Evolutionary conservation across 2,888 invertebrate genomes (phyloP).

Genomic region (Abrostola triplasia): DNA sequence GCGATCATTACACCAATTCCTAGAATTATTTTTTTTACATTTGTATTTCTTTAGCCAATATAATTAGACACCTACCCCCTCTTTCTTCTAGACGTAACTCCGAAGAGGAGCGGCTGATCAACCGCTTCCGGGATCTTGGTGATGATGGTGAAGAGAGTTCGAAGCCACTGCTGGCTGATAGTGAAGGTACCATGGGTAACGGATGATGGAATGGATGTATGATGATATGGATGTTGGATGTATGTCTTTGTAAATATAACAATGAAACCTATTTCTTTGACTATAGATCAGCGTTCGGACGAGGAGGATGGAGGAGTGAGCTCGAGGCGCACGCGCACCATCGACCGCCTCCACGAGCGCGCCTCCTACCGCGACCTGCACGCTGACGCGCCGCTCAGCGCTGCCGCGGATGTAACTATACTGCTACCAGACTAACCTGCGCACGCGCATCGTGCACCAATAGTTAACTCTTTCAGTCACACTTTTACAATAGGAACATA

Average conservation of each 20-base stretch:
- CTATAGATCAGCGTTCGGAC: conserved; percentile 78
- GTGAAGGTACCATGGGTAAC: conserved; percentile 74
- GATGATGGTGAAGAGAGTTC: conserved; percentile 82
- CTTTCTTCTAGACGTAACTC: conserved; percentile 72
- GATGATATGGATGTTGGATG: background rate
- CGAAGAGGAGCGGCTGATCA: conserved; percentile 72
- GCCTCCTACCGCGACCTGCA: conserved; percentile 75
- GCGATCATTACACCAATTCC: too few species aligned
- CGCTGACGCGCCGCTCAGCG: conserved; percentile 66
- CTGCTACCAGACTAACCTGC: conserved; percentile 16
- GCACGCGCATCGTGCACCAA: too few species aligned
- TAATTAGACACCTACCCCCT: too few species aligned
- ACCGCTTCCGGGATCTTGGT: conserved; percentile 71
- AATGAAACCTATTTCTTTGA: background rate
- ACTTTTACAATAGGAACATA: too few species aligned
- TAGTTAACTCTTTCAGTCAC: too few species aligned
- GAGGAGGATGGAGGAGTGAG: conserved; percentile 74
- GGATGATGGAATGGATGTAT: too few species aligned
- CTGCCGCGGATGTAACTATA: conserved; percentile 60
- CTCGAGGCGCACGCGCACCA: conserved; percentile 71
- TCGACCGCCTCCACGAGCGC: conserved; percentile 78
- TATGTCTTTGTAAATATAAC: background rate
- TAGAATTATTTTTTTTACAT: too few species aligned
- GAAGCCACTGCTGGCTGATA: conserved; percentile 81
- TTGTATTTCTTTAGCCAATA: too few species aligned